A percentile compares a stretch with the other conserved stretches of the same genome.
Conservation (phyloP, 1,140 invertebrate species). For the Bombus confusus region DNA sequence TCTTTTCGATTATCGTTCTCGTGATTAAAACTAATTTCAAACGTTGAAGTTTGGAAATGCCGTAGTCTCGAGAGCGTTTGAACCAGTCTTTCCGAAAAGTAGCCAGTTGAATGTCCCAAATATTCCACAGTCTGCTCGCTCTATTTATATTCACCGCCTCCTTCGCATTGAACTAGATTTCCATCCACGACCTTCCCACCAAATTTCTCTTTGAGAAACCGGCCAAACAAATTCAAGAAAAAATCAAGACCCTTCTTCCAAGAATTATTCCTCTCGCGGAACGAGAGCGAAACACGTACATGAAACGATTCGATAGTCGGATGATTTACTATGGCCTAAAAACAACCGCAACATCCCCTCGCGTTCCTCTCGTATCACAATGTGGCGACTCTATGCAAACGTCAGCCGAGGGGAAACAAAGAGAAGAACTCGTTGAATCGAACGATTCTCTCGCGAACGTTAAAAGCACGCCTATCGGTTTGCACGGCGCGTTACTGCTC, state of each 20-base stretch:
- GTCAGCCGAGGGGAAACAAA: neutral
- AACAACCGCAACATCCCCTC: neutral
- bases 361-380: neutral
- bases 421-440: neutral
- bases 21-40: neutral
- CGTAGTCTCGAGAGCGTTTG: no score
- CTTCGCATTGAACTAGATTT: slow-evolving; percentile 23
- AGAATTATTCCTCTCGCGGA: neutral
- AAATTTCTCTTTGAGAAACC: neutral
- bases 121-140: neutral
- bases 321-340: neutral
- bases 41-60: neutral
- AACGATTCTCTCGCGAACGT: slow-evolving; percentile 1
- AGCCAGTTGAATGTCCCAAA: neutral
- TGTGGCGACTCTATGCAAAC: neutral
- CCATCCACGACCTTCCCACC: neutral
- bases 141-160: slow-evolving; percentile 3
- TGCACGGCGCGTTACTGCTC: slow-evolving; percentile 28
- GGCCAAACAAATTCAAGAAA: neutral
- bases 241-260: neutral
- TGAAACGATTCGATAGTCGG: neutral
- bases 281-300: neutral
- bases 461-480: slow-evolving; percentile 35
- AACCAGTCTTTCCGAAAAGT: neutral
- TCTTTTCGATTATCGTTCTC: neutral